A percentile compares a stretch with the other conserved stretches of the same genome.
Evolutionary conservation across 2,888 invertebrate species (phyloP).

Genomic region (Cephus pulcher): DNA sequence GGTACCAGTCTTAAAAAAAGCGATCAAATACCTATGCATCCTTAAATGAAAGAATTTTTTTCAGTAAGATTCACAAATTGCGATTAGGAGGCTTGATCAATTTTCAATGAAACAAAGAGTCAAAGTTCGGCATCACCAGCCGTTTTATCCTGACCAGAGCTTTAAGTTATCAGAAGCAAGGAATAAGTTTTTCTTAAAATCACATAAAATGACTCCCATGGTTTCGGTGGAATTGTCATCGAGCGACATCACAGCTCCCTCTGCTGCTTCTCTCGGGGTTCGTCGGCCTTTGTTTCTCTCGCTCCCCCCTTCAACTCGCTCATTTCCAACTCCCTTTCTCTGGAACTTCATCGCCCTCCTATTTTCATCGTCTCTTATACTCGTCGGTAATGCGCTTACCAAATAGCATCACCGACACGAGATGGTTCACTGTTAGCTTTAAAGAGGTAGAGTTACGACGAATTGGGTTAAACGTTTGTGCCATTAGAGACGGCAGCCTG

Average conservation of each 20-base stretch:
- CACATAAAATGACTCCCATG: neutral
- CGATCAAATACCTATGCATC: neutral
- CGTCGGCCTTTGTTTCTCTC: neutral
- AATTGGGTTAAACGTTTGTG: constrained; percentile 2
- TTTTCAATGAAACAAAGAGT: neutral
- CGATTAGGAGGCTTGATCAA: too few relatives aligned
- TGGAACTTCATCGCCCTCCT: neutral
- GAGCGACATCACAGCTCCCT: neutral
- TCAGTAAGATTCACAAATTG: too few relatives aligned
- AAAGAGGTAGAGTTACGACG: neutral
- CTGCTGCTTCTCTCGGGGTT: neutral
- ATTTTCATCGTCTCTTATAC: neutral
- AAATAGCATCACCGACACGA: neutral
- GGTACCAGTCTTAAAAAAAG: neutral
- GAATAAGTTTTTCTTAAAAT: neutral
- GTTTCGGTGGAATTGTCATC: neutral
- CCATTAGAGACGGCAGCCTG: neutral
- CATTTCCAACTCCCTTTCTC: neutral
- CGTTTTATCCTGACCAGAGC: too few relatives aligned
- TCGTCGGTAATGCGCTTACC: neutral
- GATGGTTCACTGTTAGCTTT: neutral
- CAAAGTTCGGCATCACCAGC: neutral
- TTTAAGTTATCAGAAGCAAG: neutral
- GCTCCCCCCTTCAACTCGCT: neutral
- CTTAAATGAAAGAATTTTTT: neutral